These are phyloP conservation scores for Atractosteus spatula DNA, from an alignment of 2,113 vertebrate genomes.

Conservation along the genomic window DNA sequence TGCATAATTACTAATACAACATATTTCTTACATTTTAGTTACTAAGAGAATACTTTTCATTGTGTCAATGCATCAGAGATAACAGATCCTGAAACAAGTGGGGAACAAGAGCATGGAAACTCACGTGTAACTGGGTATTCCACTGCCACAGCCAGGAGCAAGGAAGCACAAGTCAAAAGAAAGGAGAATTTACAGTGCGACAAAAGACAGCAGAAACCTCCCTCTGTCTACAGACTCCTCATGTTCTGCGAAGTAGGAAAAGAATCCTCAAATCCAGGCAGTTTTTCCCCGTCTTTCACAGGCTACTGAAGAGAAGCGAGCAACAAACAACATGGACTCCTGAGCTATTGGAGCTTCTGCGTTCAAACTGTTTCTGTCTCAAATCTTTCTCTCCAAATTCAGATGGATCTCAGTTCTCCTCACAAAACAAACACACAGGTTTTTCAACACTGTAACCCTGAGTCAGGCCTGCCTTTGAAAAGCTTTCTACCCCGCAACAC, in stretches of 20 bases:
- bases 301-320: conserved; percentile 9
- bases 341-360: conserved; percentile 12
- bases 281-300: background rate
- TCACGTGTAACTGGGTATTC: conserved; percentile 13
- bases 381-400: conserved; percentile 45
- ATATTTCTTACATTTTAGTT: background rate
- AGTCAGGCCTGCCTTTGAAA: conserved; percentile 98
- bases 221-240: no score
- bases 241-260: background rate
- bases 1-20: background rate
- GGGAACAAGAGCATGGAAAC: background rate
- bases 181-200: background rate
- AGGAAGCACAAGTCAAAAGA: no score
- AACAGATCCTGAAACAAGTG: no score
- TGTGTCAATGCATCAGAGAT: background rate
- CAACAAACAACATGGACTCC: conserved; percentile 10
- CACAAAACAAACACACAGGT: conserved; percentile 64
- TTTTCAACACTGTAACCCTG: conserved; percentile 74
- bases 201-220: no score
- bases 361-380: conserved; percentile 30
- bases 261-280: background rate
- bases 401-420: conserved; percentile 55
- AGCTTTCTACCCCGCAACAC: conserved; percentile 98
- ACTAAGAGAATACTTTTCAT: background rate
- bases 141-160: background rate